Evolutionary conservation across 2,888 invertebrate genomes (phyloP).

Genomic region (Pachymerium ferrugineum): DNA sequence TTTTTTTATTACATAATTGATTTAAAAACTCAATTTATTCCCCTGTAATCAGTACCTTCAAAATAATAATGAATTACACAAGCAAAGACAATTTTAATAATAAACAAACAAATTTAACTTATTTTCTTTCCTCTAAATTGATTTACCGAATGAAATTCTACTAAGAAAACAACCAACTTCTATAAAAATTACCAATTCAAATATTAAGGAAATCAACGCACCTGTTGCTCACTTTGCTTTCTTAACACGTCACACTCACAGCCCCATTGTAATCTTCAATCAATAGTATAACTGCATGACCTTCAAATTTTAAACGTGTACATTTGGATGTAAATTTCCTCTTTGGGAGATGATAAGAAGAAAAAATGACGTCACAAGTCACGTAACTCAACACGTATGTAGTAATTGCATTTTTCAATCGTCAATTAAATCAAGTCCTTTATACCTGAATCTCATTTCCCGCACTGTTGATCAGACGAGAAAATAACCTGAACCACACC

Average conservation of each 20-base stretch:
- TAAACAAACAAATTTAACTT: too few relatives aligned
- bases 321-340: background rate
- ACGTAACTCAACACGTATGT: background rate
- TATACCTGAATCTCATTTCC: background rate
- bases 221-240: background rate
- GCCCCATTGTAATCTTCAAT: background rate
- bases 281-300: background rate
- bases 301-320: background rate
- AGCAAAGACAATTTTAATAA: too few relatives aligned
- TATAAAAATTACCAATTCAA: background rate
- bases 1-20: too few relatives aligned
- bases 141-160: too few relatives aligned
- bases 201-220: background rate
- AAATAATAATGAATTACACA: too few relatives aligned
- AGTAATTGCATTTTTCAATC: background rate
- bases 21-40: too few relatives aligned
- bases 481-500: background rate
- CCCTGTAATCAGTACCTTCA: too few relatives aligned
- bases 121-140: too few relatives aligned
- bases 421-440: background rate
- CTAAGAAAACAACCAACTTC: background rate
- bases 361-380: background rate
- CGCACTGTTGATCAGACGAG: background rate
- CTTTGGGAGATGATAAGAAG: background rate
- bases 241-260: background rate